Percentiles rank a stretch among this genome's conserved stretches.
phyloP scores from a whole-genome alignment of 2,797 vertebrate genomes.

The Spinus pinus region DNA sequence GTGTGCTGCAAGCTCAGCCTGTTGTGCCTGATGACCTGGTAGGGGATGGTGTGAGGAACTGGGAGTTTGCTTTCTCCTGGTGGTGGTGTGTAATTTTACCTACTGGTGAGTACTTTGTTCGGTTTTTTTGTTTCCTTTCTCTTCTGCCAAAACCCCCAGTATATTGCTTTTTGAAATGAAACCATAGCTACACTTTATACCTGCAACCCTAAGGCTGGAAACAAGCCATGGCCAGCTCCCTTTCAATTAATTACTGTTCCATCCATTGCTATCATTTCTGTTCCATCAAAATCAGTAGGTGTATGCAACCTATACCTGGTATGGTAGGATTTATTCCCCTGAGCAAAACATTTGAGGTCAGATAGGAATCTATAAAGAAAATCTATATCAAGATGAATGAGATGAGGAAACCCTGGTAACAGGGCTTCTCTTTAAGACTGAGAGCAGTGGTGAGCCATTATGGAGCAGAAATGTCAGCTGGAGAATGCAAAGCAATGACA shows the following conservation, averaged over 20 bases:
- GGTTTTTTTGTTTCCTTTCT: background rate
- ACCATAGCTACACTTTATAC: background rate
- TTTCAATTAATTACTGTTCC: background rate
- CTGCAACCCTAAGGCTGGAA: background rate
- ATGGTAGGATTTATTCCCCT: background rate
- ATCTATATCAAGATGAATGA: background rate
- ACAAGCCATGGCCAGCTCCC: background rate
- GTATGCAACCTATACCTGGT: background rate
- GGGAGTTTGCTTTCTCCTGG: background rate
- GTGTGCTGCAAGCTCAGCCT: background rate
- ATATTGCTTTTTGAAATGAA: background rate
- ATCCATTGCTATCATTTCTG: background rate
- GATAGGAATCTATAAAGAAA: background rate
- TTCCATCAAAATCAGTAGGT: background rate
- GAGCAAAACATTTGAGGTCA: background rate
- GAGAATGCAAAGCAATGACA: background rate
- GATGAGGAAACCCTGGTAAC: background rate
- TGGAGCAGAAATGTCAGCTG: background rate
- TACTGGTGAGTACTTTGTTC: background rate
- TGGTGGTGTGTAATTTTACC: background rate
- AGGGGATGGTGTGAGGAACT: background rate
- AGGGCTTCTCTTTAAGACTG: background rate
- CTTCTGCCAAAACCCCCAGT: background rate
- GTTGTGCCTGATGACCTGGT: background rate
- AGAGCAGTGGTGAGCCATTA: fast-evolving